Base-by-base conservation (phyloP, 2,888 invertebrate species). In the Troilus luridus region DNA sequence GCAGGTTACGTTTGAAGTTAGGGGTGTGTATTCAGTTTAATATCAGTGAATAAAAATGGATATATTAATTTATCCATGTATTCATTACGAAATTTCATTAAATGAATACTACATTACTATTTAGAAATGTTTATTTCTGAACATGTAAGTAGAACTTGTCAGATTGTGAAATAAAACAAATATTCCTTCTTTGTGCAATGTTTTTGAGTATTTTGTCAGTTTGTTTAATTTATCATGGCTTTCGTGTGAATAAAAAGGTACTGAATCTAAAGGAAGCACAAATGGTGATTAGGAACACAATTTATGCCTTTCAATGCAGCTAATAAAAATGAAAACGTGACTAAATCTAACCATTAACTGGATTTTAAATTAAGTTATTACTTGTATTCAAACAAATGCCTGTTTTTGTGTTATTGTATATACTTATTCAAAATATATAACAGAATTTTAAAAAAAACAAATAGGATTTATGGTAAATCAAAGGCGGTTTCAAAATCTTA, bases 71-170 rank as follows among this genome's bases (percentile, higher is more conserved):
- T 41, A 41, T 77, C 7, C 19, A 9, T 8, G 17, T 41, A 77
- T 77, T 77, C 9, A 77, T 77, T 41, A 6, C 8, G 41, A 14
- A 27, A 41, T 77, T 77, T 77, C 17, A 77, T 77, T 77, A 77
- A 77, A 77, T 77, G 72, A 77, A 77, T 77, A 41, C 14, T 77
- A 77, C 5, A 41, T 3, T 77, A 77, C 41, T 77, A 19, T 17
- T 77, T 41, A 77, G 72, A 77, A 77, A 77, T 77, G 72, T 77
- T 41, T 77, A 77, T 77, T 77, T 77, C 41, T 77, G 72, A 77
- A 77, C 72, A 77, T 77, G 72, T 77, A 77, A 77, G 72, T 77
- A 41, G 17, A 41, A 7, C 17, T 17, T 77, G 9, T 64, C 24
- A 7, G 6, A 77, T 67, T 77, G 8, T 17, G 8, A 77, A 77